Evolutionary conservation across 2,113 vertebrate genomes (phyloP).

Genomic region (Trochalopteron elliotii): DNA sequence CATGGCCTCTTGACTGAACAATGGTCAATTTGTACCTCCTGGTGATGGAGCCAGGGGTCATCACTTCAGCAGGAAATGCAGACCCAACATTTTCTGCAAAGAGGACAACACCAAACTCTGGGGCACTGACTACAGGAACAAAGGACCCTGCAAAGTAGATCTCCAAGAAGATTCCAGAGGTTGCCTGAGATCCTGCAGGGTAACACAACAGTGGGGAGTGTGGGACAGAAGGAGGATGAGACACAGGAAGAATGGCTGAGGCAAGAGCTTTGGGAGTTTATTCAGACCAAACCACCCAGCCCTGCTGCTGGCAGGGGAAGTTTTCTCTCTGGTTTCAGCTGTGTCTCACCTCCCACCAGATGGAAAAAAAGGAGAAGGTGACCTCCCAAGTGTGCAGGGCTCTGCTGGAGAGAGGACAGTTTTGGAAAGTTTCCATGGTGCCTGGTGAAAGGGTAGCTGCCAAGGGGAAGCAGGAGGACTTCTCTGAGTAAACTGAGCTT

Average conservation of each 20-base stretch:
- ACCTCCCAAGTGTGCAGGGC: neutral
- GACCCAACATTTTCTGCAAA: neutral
- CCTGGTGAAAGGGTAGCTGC: neutral
- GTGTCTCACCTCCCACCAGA: neutral
- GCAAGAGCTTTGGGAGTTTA: neutral
- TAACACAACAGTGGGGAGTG: neutral
- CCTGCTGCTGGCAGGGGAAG: neutral
- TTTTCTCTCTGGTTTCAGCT: neutral
- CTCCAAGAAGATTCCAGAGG: neutral
- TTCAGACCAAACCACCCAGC: neutral
- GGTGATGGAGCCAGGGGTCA: neutral
- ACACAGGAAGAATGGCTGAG: neutral
- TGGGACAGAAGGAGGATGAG: neutral
- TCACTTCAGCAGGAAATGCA: neutral
- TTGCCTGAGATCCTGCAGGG: neutral
- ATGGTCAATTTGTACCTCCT: rapidly evolving
- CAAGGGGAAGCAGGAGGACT: neutral
- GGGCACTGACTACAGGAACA: neutral
- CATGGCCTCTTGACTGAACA: neutral
- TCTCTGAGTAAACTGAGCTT: neutral
- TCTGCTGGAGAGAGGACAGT: neutral
- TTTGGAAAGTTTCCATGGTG: neutral
- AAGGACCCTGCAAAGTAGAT: neutral
- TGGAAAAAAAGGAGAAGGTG: neutral
- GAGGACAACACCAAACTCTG: neutral